Conservation (phyloP, 2,797 vertebrate genomes). For the Poecilia picta region DNA sequence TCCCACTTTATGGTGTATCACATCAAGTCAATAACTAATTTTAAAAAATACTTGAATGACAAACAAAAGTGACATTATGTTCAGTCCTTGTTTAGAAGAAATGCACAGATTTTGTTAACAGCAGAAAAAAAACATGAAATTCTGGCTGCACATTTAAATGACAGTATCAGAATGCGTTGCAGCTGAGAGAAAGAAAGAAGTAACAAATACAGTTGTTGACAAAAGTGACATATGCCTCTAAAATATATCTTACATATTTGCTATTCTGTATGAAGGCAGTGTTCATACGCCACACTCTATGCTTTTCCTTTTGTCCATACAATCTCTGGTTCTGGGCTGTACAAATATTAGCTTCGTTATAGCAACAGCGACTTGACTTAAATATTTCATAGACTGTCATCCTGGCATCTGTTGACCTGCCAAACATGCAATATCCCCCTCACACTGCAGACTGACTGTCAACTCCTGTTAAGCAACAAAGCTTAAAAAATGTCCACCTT, state of each 20-base stretch:
- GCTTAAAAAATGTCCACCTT: conserved; percentile 37
- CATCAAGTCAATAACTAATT: not conserved
- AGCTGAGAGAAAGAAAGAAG: not conserved
- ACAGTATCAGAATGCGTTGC: not conserved
- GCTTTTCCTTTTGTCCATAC: conserved; percentile 20
- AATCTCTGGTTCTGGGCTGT: conserved; percentile 41
- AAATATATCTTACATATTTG: not conserved
- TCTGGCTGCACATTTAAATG: not conserved
- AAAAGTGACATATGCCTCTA: not conserved
- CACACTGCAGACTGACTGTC: conserved; percentile 72
- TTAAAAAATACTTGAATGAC: not conserved
- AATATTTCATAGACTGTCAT: conserved; percentile 82
- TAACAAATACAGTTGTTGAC: not conserved
- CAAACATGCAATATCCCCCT: conserved; percentile 61
- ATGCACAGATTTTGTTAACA: not conserved
- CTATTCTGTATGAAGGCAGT: not conserved
- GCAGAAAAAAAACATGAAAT: not conserved
- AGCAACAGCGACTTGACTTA: conserved; percentile 55
- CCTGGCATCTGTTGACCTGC: conserved; percentile 69
- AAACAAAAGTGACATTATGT: not conserved
- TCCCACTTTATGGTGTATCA: too few species aligned
- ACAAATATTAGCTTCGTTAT: conserved; percentile 65
- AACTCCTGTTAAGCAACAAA: conserved; percentile 65
- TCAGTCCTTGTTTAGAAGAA: not conserved
- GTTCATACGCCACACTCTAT: not conserved